Evolutionary conservation across 2,797 vertebrate genomes (phyloP).

Genomic region (Coracias cyanogaster): DNA sequence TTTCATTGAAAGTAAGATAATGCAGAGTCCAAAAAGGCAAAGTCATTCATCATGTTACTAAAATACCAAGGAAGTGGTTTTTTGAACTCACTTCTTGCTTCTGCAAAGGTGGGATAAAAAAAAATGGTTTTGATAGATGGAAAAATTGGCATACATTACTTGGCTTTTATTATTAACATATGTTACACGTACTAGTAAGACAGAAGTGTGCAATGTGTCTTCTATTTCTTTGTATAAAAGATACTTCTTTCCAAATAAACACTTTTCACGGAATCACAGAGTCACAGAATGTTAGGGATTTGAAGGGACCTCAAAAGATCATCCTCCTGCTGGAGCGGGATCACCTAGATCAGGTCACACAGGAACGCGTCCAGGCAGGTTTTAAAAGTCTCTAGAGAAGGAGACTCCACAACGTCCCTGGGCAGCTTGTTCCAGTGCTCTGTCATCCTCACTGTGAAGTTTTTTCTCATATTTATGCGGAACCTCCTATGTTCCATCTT

Average conservation of each 20-base stretch:
- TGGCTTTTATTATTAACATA: conserved; percentile 6
- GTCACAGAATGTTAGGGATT: too few species aligned
- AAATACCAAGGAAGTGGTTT: conserved; percentile 26
- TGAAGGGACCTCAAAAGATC: too few species aligned
- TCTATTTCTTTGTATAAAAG: neutral
- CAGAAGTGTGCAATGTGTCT: neutral
- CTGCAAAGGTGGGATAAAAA: conserved; percentile 6
- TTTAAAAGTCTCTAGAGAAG: too few species aligned
- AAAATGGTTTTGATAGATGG: neutral
- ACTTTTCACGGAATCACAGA: neutral
- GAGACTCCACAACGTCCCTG: too few species aligned
- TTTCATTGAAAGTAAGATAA: neutral
- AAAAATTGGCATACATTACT: neutral
- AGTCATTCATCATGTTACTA: conserved; percentile 11
- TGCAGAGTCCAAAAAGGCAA: neutral
- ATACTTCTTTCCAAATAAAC: neutral
- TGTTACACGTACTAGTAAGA: neutral
- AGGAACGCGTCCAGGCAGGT: too few species aligned
- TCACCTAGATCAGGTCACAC: too few species aligned
- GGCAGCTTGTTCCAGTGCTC: too few species aligned
- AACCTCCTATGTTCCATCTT: too few species aligned
- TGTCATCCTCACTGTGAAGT: too few species aligned
- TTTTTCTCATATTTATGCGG: too few species aligned
- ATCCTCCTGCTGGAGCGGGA: too few species aligned
- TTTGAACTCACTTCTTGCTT: conserved; percentile 24